Evolutionary conservation across 1,140 invertebrate species (phyloP).

Genomic region (Diorhabda carinulata): DNA sequence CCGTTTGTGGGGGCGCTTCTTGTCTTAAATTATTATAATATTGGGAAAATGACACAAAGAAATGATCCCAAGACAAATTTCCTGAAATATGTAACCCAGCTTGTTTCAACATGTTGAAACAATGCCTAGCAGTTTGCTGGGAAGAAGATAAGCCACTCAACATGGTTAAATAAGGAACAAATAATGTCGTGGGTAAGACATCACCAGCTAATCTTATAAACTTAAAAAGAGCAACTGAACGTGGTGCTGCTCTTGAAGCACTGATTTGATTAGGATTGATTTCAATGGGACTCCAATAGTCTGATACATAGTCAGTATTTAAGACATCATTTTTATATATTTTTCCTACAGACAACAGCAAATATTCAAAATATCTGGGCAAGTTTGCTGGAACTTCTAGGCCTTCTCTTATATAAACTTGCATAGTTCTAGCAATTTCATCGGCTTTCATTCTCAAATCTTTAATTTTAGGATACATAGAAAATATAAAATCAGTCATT

Average conservation of each 20-base stretch:
- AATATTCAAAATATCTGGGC: slow-evolving; percentile 77
- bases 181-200: slow-evolving; percentile 77
- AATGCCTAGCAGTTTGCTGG: slow-evolving; percentile 68
- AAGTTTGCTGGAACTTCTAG: slow-evolving; percentile 71
- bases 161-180: slow-evolving; percentile 84
- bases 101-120: slow-evolving; percentile 82
- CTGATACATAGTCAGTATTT: slow-evolving; percentile 65
- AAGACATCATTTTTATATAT: slow-evolving; percentile 75
- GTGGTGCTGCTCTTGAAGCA: slow-evolving; percentile 49
- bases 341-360: slow-evolving; percentile 72
- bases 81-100: slow-evolving; percentile 59
- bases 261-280: slow-evolving; percentile 46
- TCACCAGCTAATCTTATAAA: slow-evolving; percentile 84
- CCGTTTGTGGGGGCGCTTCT: slow-evolving; percentile 59
- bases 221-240: slow-evolving; percentile 80
- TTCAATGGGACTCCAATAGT: slow-evolving; percentile 79
- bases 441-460: slow-evolving; percentile 80
- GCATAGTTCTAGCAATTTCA: slow-evolving; percentile 78
- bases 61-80: slow-evolving; percentile 81
- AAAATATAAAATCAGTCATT: slow-evolving; percentile 87
- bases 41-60: slow-evolving; percentile 78
- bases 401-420: slow-evolving; percentile 77
- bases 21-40: slow-evolving; percentile 68
- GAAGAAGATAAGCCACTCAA: slow-evolving; percentile 76
- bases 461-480: slow-evolving; percentile 88